phyloP scores from a whole-genome alignment of 1,140 invertebrate genomes.

The Formica selysi region DNA sequence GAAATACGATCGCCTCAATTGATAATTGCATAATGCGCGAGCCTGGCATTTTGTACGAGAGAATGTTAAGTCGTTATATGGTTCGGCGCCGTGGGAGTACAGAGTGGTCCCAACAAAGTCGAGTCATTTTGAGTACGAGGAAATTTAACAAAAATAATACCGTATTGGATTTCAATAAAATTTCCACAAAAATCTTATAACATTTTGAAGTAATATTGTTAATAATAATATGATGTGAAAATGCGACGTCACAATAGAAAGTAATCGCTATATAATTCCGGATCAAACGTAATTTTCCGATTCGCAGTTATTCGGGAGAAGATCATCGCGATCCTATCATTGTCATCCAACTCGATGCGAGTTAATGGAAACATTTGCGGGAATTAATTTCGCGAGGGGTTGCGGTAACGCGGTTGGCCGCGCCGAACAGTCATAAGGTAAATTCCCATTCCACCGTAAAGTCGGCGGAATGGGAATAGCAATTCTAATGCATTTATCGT shows the following conservation, averaged over 20 bases:
- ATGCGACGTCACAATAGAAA: neutral
- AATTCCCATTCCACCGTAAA: neutral
- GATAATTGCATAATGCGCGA: constrained; percentile 51
- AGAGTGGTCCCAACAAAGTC: neutral
- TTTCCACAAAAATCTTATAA: neutral
- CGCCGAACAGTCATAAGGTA: neutral
- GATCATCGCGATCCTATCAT: neutral
- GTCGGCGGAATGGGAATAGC: constrained; percentile 76
- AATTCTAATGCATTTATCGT: constrained; percentile 81
- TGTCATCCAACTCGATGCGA: neutral
- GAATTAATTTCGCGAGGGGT: constrained; percentile 63
- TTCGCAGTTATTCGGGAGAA: constrained; percentile 43
- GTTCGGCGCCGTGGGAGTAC: neutral
- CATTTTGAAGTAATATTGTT: neutral
- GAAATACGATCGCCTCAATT: constrained; percentile 47
- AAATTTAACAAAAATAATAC: neutral
- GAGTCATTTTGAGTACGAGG: neutral
- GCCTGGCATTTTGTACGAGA: constrained; percentile 4
- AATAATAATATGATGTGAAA: too few species aligned
- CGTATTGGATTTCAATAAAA: neutral
- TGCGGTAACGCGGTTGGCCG: constrained; percentile 29
- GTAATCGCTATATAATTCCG: neutral
- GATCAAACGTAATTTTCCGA: too few species aligned
- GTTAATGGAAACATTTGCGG: constrained; percentile 62
- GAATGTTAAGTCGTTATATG: neutral